Evolutionary conservation across 2,797 vertebrate species (phyloP), one percentile per base, ranked within the genome.

Genomic region (Phylloscopus collybita): DNA sequence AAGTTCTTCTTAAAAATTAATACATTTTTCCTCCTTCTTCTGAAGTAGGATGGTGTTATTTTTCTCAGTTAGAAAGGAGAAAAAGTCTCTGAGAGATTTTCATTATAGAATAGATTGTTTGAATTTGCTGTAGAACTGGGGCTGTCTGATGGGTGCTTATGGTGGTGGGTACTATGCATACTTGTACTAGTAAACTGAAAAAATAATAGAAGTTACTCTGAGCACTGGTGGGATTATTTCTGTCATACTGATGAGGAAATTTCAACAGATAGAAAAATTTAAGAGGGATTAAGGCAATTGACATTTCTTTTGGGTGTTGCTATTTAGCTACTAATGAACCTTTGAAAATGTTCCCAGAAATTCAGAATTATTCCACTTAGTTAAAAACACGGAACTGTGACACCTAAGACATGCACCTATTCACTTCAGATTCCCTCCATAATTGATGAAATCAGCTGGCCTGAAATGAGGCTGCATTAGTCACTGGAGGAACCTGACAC

Each of bases 71-170:
- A 73, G 19, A 74, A 71, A 78, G 19, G 11, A 56, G 53, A 74
- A 90, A 26, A 34, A 36, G 4, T 19, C 3, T 47, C 12, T 11
- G 25, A 70, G 30, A 62, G 4, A 64, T 49, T 40, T 66, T 17
- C n/a, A 25, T 44, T 87, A 13, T 5, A 51, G 30, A 66, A 65
- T 0, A 1, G 10, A 40, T 45, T 66, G 4, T 25, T 42, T 79
- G 26, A 59, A 86, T 76, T 83, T 66, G 10, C 27, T 54, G 5
- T 73, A 82, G 80, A 88, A 59, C 26, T 11, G 36, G n/a, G 9
- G 13, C 8, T 71, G 22, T 20, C 13, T 54, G 47, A 50, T 27
- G 16, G 38, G 19, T 13, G 14, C 0, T 0, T 32, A 9, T 30
- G 13, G 27, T 44, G 17, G 10, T 4, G 17, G 6, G 3, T 29